Evolutionary conservation across 30 jellyfish, hydroid and myxozoan genomes (phyloP).

Genomic region (Mastigias papua): DNA sequence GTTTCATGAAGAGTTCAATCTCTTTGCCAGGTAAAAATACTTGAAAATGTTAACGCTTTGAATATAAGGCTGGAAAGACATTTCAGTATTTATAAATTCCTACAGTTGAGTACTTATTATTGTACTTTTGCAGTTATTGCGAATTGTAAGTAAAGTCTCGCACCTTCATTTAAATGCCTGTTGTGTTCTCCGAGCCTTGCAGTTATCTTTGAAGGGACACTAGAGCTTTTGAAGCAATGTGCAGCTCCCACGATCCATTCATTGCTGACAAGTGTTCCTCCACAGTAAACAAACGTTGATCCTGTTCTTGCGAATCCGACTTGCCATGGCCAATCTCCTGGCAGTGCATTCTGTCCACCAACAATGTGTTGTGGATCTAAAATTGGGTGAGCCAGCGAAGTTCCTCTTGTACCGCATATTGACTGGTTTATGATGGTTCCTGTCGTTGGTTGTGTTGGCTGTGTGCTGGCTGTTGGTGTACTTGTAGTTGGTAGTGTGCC

Average conservation of each 20-base stretch:
- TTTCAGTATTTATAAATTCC: too few species aligned
- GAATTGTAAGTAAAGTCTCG: too few species aligned
- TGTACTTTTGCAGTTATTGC: too few species aligned
- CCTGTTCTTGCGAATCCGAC: slow-evolving; percentile 59
- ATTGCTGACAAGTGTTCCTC: slow-evolving; percentile 56
- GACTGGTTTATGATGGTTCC: slow-evolving; percentile 25
- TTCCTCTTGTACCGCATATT: slow-evolving; percentile 61
- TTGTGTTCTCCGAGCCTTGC: slow-evolving; percentile 71
- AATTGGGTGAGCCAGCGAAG: slow-evolving; percentile 38
- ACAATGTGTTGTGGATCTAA: slow-evolving; percentile 60
- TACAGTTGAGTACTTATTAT: too few species aligned
- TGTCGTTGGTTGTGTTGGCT: background rate
- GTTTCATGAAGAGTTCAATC: too few species aligned
- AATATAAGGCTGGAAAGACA: too few species aligned
- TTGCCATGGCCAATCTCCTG: slow-evolving; percentile 82
- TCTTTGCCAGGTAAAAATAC: too few species aligned
- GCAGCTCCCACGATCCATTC: slow-evolving; percentile 74
- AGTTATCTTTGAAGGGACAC: slow-evolving; percentile 26
- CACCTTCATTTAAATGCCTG: slow-evolving; percentile 51
- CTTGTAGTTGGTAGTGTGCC: background rate
- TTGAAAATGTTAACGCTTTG: too few species aligned
- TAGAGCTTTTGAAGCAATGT: slow-evolving; percentile 17
- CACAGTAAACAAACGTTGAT: slow-evolving; percentile 57
- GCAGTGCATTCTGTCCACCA: slow-evolving; percentile 61
- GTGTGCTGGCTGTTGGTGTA: background rate